Percentiles rank a stretch among this genome's conserved stretches.
Evolutionary conservation across 2,113 vertebrate species (phyloP).

Genomic region (Mirza zaza): DNA sequence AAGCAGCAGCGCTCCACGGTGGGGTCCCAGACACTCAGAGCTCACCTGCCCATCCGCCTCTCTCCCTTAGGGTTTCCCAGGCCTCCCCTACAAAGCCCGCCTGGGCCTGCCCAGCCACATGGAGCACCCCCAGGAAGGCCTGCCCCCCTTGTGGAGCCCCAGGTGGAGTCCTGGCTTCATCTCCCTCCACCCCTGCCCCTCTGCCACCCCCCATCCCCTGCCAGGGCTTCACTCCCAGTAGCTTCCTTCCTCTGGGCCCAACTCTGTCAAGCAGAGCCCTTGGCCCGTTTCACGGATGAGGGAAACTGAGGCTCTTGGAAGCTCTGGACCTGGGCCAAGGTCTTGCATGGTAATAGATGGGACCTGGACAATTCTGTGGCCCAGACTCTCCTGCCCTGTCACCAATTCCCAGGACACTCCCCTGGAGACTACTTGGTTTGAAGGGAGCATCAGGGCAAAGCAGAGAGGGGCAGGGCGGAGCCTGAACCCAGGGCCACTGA

Average conservation of each 20-base stretch:
- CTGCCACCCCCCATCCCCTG: too few relatives aligned
- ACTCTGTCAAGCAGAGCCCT: not conserved
- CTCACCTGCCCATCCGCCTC: not conserved
- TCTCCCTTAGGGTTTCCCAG: not conserved
- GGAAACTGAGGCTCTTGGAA: not conserved
- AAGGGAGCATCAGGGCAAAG: not conserved
- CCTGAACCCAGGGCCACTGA: not conserved
- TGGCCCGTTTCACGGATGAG: not conserved
- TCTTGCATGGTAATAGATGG: not conserved
- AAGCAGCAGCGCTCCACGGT: not conserved
- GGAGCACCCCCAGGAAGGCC: not conserved
- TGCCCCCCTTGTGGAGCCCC: not conserved
- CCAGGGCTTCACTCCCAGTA: not conserved
- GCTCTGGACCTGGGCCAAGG: not conserved
- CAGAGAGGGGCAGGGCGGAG: not conserved
- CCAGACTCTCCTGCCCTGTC: not conserved
- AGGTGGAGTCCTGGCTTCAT: too few relatives aligned
- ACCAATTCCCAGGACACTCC: not conserved
- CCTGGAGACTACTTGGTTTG: not conserved
- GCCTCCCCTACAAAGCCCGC: not conserved
- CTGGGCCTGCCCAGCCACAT: not conserved
- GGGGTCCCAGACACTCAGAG: not conserved
- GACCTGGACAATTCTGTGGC: not conserved
- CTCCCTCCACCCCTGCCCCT: not conserved
- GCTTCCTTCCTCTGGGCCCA: not conserved